These are phyloP conservation scores for Macroglossus sobrinus DNA, from an alignment of 2,113 vertebrate genomes.

Conservation along the genomic window DNA sequence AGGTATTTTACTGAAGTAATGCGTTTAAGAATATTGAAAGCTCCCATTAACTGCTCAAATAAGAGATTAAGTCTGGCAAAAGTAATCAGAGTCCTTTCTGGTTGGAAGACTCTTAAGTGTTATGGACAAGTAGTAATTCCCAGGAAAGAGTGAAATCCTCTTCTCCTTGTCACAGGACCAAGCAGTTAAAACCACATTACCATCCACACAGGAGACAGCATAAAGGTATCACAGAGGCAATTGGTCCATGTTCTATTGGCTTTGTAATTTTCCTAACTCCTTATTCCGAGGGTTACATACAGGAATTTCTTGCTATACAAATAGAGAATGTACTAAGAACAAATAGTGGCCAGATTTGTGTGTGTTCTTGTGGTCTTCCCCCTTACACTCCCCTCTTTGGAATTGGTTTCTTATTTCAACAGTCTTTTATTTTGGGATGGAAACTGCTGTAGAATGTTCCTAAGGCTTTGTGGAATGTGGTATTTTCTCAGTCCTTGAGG, in stretches of 20 bases:
- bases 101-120: conserved; percentile 42
- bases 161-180: not conserved
- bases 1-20: conserved; percentile 55
- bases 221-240: not conserved
- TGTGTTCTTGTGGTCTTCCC: not conserved
- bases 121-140: conserved; percentile 20
- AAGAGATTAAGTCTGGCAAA: conserved; percentile 61
- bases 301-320: not conserved
- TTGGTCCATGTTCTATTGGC: not conserved
- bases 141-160: not conserved
- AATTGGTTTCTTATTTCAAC: not conserved
- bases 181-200: not conserved
- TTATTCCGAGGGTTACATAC: not conserved
- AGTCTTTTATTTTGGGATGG: not conserved
- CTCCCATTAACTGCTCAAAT: conserved; percentile 53
- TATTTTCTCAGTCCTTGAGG: not conserved
- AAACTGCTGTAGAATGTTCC: not conserved
- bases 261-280: not conserved
- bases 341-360: not conserved
- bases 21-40: conserved; percentile 49
- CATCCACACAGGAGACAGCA: not conserved
- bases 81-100: conserved; percentile 54
- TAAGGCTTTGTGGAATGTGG: not conserved
- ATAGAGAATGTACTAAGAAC: not conserved
- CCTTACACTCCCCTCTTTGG: not conserved